Evolutionary conservation across 2,113 vertebrate genomes (phyloP).

Genomic region (Amphilophus citrinellus): DNA sequence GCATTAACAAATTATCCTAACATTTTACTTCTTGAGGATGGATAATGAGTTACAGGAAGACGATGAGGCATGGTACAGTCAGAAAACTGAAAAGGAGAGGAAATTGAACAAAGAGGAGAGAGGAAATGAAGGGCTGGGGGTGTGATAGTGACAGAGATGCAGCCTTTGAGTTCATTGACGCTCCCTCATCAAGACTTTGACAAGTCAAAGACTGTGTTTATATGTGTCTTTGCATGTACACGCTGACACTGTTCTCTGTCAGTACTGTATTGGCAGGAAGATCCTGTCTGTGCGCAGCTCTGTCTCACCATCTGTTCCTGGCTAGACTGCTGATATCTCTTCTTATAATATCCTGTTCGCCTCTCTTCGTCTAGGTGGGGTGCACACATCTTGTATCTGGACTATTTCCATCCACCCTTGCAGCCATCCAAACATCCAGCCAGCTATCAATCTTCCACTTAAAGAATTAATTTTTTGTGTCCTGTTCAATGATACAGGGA

Average conservation of each 20-base stretch:
- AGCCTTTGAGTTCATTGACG: slow-evolving; percentile 43
- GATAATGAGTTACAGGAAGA: slow-evolving; percentile 14
- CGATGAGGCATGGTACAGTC: background rate
- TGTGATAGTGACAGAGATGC: slow-evolving; percentile 37
- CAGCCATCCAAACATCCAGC: slow-evolving; percentile 10
- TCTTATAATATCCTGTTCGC: slow-evolving; percentile 74
- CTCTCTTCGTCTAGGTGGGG: slow-evolving; percentile 49
- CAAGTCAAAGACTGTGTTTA: slow-evolving; percentile 37
- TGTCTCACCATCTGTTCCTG: slow-evolving; percentile 80
- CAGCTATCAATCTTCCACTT: slow-evolving; percentile 17
- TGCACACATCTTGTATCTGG: slow-evolving; percentile 44
- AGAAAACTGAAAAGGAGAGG: slow-evolving; percentile 33
- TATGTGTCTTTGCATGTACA: slow-evolving; percentile 47
- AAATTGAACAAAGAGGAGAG: slow-evolving; percentile 27
- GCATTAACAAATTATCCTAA: slow-evolving; percentile 10
- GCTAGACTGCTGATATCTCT: slow-evolving; percentile 72
- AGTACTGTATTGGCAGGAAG: slow-evolving; percentile 69
- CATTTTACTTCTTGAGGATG: slow-evolving; percentile 5
- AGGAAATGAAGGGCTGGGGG: slow-evolving; percentile 38
- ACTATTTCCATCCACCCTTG: slow-evolving; percentile 29
- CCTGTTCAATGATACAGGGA: slow-evolving; percentile 33
- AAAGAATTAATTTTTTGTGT: slow-evolving; percentile 39
- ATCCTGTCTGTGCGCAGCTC: slow-evolving; percentile 70
- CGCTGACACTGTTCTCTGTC: slow-evolving; percentile 49
- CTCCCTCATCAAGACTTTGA: slow-evolving; percentile 57